Base-by-base conservation (phyloP, 2,888 invertebrate species). In the Eucera pruinosa region DNA sequence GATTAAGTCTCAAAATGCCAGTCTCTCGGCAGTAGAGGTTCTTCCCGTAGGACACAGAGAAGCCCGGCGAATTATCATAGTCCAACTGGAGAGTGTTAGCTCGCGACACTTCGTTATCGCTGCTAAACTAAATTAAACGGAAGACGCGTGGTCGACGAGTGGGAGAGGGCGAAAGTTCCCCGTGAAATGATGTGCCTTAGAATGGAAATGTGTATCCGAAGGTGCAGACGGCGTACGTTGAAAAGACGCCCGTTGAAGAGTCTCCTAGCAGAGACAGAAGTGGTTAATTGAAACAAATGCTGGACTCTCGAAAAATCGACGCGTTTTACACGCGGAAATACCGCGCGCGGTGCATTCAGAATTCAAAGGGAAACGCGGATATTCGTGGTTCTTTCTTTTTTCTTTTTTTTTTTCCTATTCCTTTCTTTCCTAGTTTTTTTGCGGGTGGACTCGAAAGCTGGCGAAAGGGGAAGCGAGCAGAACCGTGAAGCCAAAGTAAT, bases 51-150 rank as follows among this genome's bases (percentile, higher is more conserved):
- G 15, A 25, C 64, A 13, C 48, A n/a, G n/a, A n/a, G 13, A 57
- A 30, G 13, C 23, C 30, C 11, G 2, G 48, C 13, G 25, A 77
- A 77, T 70, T 78, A 69, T 78, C 60, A 60, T 69, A 64, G 67
- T 52, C 47, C 43, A 41, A 48, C 54, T 45, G 39, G 52, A 61
- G 45, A 48, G 43, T 57, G 62, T 70, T 70, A 39, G 43, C 60
- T 9, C 39, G 25, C 36, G 45, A 33, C 64, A 39, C 65, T 76
- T 76, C 68, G 69, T 78, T 78, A 70, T 78, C 70, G 50, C 27
- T 36, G 27, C 47, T 70, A 52, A 66, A 69, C 50, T 70, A 41
- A 62, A 77, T 78, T 78, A 61, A 78, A 77, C 48, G 33, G 36
- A 30, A 41, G 48, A 57, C 33, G 64, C 43, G 52, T 13, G 39